These are phyloP conservation scores for Chlorospingus semifuscus DNA, from an alignment of 2,797 vertebrate genomes.

Conservation along the genomic window DNA sequence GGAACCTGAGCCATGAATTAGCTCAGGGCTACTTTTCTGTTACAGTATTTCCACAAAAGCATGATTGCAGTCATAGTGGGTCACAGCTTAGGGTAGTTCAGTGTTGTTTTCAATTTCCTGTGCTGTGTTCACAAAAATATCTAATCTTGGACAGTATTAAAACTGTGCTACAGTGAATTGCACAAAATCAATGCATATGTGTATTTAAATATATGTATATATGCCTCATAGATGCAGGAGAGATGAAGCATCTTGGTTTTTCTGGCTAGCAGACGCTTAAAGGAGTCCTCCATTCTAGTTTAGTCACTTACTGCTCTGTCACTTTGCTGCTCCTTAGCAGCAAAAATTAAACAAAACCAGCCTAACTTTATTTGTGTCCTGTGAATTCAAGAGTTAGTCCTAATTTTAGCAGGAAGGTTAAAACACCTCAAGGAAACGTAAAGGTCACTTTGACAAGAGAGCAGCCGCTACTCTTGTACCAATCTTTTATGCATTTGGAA, in stretches of 20 bases:
- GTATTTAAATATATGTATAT: neutral
- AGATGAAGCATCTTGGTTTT: neutral
- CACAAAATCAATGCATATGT: neutral
- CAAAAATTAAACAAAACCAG: neutral
- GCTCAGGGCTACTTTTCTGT: neutral
- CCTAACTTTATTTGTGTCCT: neutral
- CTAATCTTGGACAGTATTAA: constrained; percentile 4
- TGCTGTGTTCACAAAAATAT: neutral
- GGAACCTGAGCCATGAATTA: neutral
- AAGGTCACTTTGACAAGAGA: neutral
- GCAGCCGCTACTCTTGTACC: neutral
- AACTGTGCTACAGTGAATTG: neutral
- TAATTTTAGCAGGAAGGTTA: neutral
- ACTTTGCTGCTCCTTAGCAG: neutral
- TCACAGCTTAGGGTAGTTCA: neutral
- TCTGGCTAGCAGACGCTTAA: neutral
- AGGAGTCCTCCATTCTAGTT: neutral
- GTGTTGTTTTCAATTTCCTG: neutral
- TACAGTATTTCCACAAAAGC: neutral
- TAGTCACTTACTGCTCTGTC: neutral
- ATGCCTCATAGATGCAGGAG: neutral
- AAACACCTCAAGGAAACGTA: accelerated
- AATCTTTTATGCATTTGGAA: neutral
- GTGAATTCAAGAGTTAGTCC: neutral
- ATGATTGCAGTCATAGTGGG: neutral